Conservation (phyloP, 2,888 invertebrate genomes). For the Merodon equestris region DNA sequence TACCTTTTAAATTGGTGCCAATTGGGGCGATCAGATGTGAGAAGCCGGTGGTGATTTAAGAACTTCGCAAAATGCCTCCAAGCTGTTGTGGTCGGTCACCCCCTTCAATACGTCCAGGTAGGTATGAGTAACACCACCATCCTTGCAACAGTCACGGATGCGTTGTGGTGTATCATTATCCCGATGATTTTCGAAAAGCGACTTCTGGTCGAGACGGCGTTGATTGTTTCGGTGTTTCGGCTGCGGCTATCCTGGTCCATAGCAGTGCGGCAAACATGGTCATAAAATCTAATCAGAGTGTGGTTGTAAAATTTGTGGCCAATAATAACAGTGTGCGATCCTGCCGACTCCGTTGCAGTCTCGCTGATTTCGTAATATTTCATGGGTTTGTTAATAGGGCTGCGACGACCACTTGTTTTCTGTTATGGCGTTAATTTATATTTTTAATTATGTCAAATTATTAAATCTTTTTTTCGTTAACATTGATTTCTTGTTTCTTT, state of each 20-base stretch:
- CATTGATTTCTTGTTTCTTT: too few species aligned
- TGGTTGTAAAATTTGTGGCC: slow-evolving; percentile 66
- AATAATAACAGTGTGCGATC: slow-evolving; percentile 66
- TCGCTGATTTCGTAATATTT: slow-evolving; percentile 58
- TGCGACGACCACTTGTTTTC: slow-evolving; percentile 10
- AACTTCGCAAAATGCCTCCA: slow-evolving; percentile 58
- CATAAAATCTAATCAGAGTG: slow-evolving; percentile 66
- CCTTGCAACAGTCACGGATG: slow-evolving; percentile 16
- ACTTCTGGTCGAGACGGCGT: slow-evolving; percentile 36
- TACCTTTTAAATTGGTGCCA: slow-evolving; percentile 69
- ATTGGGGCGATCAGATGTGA: slow-evolving; percentile 64
- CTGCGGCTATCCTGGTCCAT: slow-evolving; percentile 19
- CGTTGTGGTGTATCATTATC: slow-evolving; percentile 54
- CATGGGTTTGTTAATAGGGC: slow-evolving; percentile 41
- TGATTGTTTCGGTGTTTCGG: slow-evolving; percentile 12
- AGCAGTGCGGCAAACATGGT: slow-evolving; percentile 37
- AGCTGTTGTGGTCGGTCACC: slow-evolving; percentile 44
- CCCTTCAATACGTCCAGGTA: slow-evolving; percentile 50
- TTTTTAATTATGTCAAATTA: slow-evolving; percentile 32
- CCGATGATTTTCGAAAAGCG: slow-evolving; percentile 47
- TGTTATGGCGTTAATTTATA: slow-evolving; percentile 27
- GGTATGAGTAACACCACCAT: slow-evolving; percentile 44
- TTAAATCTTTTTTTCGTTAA: neutral
- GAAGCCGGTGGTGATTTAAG: slow-evolving; percentile 63
- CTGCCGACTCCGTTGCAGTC: slow-evolving; percentile 47